Conservation (phyloP, 2,888 invertebrate genomes). For the Cylindroiulus punctatus region DNA sequence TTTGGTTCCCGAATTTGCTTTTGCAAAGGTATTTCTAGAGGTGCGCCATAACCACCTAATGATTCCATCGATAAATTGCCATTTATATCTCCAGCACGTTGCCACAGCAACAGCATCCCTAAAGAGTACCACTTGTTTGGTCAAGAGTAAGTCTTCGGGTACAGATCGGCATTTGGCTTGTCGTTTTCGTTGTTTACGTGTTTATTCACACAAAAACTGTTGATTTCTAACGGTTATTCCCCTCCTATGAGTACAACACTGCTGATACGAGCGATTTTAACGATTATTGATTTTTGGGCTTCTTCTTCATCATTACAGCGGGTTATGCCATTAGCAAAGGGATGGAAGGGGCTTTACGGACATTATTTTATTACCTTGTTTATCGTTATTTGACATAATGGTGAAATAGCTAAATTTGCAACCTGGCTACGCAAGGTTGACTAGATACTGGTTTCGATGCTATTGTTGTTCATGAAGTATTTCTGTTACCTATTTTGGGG, state of each 20-base stretch:
- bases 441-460: too few relatives aligned
- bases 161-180: not conserved
- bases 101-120: not conserved
- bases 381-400: too few relatives aligned
- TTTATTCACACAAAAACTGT: not conserved
- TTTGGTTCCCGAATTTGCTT: not conserved
- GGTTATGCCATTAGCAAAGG: not conserved
- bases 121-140: not conserved
- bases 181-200: not conserved
- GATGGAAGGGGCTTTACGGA: not conserved
- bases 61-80: not conserved
- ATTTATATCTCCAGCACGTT: not conserved
- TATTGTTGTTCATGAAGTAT: too few relatives aligned
- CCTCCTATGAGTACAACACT: not conserved
- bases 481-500: too few relatives aligned
- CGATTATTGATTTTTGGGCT: not conserved
- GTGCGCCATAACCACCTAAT: not conserved
- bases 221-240: not conserved
- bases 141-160: not conserved
- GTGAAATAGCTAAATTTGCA: too few relatives aligned
- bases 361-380: too few relatives aligned
- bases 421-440: too few relatives aligned
- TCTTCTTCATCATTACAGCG: not conserved
- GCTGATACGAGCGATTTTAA: not conserved
- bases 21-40: not conserved